Percentiles rank a stretch among this genome's conserved stretches.
These are phyloP conservation scores for Clostera curtula DNA, from an alignment of 2,888 invertebrate genomes.

Conservation along the genomic window DNA sequence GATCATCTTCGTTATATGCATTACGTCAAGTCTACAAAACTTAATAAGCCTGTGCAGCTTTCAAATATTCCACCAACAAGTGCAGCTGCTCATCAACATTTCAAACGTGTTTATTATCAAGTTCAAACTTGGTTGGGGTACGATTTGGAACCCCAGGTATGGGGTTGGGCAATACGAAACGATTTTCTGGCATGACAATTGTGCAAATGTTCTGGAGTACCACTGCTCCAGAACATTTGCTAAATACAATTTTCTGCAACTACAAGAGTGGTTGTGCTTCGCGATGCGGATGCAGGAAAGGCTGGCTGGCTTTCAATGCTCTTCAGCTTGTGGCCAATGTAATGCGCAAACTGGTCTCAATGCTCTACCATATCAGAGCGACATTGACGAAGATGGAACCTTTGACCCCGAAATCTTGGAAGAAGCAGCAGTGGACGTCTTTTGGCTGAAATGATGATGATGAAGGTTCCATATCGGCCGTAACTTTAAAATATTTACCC, in stretches of 20 bases:
- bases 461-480: too few species aligned
- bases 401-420: too few species aligned
- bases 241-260: conserved; percentile 7
- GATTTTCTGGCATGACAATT: too few species aligned
- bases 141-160: not conserved
- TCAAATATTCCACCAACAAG: conserved; percentile 28
- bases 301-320: conserved; percentile 14
- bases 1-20: conserved; percentile 18
- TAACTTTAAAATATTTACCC: too few species aligned
- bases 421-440: too few species aligned
- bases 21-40: conserved; percentile 26
- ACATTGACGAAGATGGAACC: conserved; percentile 7
- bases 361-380: conserved; percentile 11
- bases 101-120: conserved; percentile 6
- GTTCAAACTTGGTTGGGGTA: not conserved
- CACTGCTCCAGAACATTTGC: conserved; percentile 6
- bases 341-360: conserved; percentile 20
- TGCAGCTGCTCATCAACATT: conserved; percentile 20
- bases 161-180: not conserved
- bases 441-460: too few species aligned
- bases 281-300: conserved; percentile 11
- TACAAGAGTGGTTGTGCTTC: conserved; percentile 13
- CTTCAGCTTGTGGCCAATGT: conserved; percentile 14
- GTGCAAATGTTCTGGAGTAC: not conserved
- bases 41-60: conserved; percentile 31